phyloP scores from a whole-genome alignment of 1,140 invertebrate species.

The Drosophila willistoni region DNA sequence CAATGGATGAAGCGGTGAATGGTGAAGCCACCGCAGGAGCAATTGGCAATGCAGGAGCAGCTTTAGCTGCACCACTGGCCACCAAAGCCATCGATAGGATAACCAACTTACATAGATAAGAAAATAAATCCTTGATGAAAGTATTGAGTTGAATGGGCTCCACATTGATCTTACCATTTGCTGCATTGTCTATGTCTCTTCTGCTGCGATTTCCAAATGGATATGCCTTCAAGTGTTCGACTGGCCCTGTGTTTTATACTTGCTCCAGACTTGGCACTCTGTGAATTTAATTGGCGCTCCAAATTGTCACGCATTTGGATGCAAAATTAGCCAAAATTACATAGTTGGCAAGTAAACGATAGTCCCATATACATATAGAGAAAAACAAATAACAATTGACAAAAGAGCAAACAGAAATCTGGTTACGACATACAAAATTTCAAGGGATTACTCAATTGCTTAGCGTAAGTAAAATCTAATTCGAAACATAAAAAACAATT shows the following conservation, averaged over 20 bases:
- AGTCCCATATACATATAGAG: background rate
- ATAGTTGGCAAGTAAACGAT: constrained; percentile 22
- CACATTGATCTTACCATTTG: constrained; percentile 35
- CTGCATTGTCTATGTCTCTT: constrained; percentile 34
- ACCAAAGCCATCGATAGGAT: constrained; percentile 38
- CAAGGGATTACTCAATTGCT: background rate
- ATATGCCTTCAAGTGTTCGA: constrained; percentile 22
- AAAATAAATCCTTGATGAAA: background rate
- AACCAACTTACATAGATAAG: constrained; percentile 17
- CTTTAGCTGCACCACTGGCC: constrained; percentile 26
- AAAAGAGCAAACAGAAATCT: background rate
- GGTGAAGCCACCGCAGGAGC: constrained; percentile 7
- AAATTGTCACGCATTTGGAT: constrained; percentile 48
- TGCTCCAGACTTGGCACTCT: constrained; percentile 13
- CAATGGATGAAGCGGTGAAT: background rate
- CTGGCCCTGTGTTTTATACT: constrained; percentile 49
- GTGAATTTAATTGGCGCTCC: constrained; percentile 34
- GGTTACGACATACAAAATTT: constrained; percentile 31
- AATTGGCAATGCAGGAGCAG: constrained; percentile 8
- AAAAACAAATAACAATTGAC: constrained; percentile 20
- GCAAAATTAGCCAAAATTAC: constrained; percentile 50
- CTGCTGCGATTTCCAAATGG: constrained; percentile 9
- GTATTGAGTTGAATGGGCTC: background rate
- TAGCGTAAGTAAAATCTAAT: background rate
- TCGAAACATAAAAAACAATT: too few relatives aligned